These are phyloP conservation scores for Dendrolimus houi DNA, from an alignment of 2,888 invertebrate species.

Conservation along the genomic window DNA sequence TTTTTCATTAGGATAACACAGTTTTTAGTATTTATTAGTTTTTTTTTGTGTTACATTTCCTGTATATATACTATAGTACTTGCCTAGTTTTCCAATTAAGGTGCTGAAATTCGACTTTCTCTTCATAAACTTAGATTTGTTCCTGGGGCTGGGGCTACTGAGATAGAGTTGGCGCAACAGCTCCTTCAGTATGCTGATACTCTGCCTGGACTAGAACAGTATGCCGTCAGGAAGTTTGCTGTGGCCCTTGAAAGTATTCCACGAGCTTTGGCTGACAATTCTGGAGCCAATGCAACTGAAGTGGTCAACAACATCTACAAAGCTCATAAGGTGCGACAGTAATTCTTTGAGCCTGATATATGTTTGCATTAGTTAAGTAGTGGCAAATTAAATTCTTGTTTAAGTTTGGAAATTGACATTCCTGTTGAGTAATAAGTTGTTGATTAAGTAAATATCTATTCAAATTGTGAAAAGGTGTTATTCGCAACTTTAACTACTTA, in stretches of 20 bases:
- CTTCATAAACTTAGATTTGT: slow-evolving; percentile 73
- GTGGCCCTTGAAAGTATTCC: slow-evolving; percentile 93
- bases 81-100: too few species aligned
- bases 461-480: neutral
- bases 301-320: slow-evolving; percentile 92
- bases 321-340: slow-evolving; percentile 83
- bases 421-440: too few species aligned
- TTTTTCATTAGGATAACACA: too few species aligned
- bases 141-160: slow-evolving; percentile 96
- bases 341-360: neutral
- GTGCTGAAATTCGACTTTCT: too few species aligned
- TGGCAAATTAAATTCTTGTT: too few species aligned
- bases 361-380: too few species aligned
- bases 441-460: neutral
- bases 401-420: neutral
- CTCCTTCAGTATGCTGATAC: slow-evolving; percentile 93
- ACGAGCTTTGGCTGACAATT: slow-evolving; percentile 95
- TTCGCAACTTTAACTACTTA: too few species aligned
- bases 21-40: too few species aligned
- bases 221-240: slow-evolving; percentile 96
- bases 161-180: slow-evolving; percentile 94
- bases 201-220: slow-evolving; percentile 96
- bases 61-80: too few species aligned
- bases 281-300: slow-evolving; percentile 92
- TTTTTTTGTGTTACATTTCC: too few species aligned